Evolutionary conservation across 2,797 vertebrate genomes (phyloP).

Genomic region (Lagorchestes hirsutus): DNA sequence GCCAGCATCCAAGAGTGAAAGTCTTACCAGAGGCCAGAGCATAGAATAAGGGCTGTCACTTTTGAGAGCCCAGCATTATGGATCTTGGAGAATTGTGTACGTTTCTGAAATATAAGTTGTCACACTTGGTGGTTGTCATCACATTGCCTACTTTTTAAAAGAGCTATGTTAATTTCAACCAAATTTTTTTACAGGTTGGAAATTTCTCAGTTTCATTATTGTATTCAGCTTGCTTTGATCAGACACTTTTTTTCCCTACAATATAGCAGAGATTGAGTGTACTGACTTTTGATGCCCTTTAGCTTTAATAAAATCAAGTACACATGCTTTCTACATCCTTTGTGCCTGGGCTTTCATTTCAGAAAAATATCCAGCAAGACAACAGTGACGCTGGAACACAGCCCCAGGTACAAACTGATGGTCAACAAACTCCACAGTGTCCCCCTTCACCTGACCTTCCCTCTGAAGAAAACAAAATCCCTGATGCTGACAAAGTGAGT

Average conservation of each 20-base stretch:
- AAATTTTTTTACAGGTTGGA: constrained; percentile 72
- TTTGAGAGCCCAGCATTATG: not conserved
- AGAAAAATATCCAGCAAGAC: constrained; percentile 90
- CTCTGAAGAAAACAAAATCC: constrained; percentile 89
- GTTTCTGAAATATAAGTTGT: constrained; percentile 22
- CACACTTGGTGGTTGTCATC: not conserved
- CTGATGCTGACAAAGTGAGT: constrained; percentile 90
- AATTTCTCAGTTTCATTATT: constrained; percentile 59
- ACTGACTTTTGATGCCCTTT: constrained; percentile 76
- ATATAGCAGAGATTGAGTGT: constrained; percentile 65
- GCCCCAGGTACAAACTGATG: constrained; percentile 90
- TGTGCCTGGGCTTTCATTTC: constrained; percentile 91
- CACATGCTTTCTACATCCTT: constrained; percentile 88
- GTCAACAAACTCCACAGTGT: constrained; percentile 86
- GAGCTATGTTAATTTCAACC: constrained; percentile 61
- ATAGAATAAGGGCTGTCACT: not conserved
- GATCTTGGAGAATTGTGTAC: not conserved
- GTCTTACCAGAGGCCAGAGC: not conserved
- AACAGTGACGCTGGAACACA: constrained; percentile 89
- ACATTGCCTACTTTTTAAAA: constrained; percentile 29
- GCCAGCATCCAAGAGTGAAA: not conserved
- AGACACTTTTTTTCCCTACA: constrained; percentile 48
- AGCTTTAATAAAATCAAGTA: constrained; percentile 78
- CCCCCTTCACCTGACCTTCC: constrained; percentile 88
- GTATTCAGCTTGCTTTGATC: constrained; percentile 65